A percentile compares a stretch with the other conserved stretches of the same genome.
Conservation (phyloP, 2,888 invertebrate genomes). For the Baccha elongata region DNA sequence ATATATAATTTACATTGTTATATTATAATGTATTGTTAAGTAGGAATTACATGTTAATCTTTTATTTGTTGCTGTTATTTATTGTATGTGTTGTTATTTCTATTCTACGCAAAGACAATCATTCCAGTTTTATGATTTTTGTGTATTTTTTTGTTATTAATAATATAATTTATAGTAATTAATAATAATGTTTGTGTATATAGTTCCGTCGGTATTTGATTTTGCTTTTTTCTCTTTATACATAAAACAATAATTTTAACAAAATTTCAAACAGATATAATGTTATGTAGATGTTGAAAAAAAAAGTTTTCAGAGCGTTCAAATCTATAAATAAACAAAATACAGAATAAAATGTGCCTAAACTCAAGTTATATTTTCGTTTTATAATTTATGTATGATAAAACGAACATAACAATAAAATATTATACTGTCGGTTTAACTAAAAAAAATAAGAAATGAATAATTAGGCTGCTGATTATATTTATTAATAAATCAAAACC, state of each 20-base stretch:
- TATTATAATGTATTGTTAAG: slow-evolving; percentile 76
- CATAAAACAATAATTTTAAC: slow-evolving; percentile 21
- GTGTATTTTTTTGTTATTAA: slow-evolving; percentile 57
- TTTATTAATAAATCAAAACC: too few species aligned
- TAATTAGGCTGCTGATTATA: too few species aligned
- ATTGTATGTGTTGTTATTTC: slow-evolving; percentile 63
- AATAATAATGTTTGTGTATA: slow-evolving; percentile 55
- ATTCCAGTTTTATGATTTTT: slow-evolving; percentile 63
- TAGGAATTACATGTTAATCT: slow-evolving; percentile 78
- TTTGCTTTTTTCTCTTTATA: slow-evolving; percentile 53
- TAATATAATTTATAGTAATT: slow-evolving; percentile 52
- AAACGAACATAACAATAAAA: too few species aligned
- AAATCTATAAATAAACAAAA: too few species aligned
- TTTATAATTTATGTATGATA: too few species aligned
- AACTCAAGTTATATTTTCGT: too few species aligned
- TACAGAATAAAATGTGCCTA: too few species aligned
- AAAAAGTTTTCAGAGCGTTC: slow-evolving; percentile 6
- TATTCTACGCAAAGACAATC: slow-evolving; percentile 57
- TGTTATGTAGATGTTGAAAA: too few species aligned
- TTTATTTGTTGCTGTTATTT: slow-evolving; percentile 71
- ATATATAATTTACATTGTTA: slow-evolving; percentile 71
- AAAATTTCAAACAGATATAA: slow-evolving; percentile 21
- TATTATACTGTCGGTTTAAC: too few species aligned
- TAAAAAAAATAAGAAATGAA: too few species aligned
- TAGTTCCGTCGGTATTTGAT: slow-evolving; percentile 61